Percentiles rank a stretch among this genome's conserved stretches.
phyloP scores from a whole-genome alignment of 2,888 invertebrate species.

The Oasisia sp. region DNA sequence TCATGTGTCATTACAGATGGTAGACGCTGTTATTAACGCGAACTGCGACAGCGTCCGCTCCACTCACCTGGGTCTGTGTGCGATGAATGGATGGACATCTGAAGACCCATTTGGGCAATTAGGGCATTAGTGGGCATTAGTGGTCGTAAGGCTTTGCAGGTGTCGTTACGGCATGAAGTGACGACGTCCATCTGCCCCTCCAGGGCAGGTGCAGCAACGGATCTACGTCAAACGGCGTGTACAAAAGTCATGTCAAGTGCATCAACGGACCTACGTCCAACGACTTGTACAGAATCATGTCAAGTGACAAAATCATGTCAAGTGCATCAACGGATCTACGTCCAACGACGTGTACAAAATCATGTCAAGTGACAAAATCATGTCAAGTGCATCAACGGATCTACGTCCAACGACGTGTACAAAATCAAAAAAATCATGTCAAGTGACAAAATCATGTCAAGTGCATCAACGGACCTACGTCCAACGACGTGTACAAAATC shows the following conservation, averaged over 20 bases:
- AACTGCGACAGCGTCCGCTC: neutral
- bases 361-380: neutral
- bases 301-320: too few species aligned
- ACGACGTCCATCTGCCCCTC: neutral
- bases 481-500: neutral
- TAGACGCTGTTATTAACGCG: neutral
- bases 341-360: neutral
- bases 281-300: too few species aligned
- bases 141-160: neutral
- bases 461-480: neutral
- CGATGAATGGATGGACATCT: neutral
- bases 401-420: too few species aligned
- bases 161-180: neutral
- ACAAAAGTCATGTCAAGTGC: too few species aligned
- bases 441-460: neutral
- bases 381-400: too few species aligned
- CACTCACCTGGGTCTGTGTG: neutral
- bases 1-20: neutral
- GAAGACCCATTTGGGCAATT: neutral
- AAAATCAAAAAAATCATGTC: too few species aligned
- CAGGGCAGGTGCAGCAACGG: neutral
- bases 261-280: too few species aligned
- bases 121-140: neutral
- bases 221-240: neutral
- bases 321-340: neutral